phyloP scores from a whole-genome alignment of 2,888 invertebrate species.

The Cyrtodaria siliqua region DNA sequence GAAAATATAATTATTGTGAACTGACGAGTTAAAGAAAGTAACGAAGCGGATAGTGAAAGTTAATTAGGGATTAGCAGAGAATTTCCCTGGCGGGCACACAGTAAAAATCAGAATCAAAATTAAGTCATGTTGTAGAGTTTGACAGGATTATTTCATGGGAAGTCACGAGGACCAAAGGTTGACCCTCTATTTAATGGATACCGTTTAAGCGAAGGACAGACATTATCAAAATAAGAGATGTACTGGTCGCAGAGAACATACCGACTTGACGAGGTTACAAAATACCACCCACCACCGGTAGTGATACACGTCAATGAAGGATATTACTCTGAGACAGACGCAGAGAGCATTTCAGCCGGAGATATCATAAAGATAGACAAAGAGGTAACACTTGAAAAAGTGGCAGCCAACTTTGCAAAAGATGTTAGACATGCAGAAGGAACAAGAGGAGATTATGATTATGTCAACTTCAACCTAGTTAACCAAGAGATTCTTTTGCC shows the following conservation, averaged over 20 bases:
- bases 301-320: slow-evolving; percentile 48
- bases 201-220: no score
- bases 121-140: no score
- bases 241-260: slow-evolving; percentile 45
- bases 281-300: slow-evolving; percentile 34
- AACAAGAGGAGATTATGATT: background rate
- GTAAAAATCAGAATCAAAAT: no score
- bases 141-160: no score
- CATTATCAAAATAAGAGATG: background rate
- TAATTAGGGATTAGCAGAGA: no score
- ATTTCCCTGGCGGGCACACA: no score
- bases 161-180: no score
- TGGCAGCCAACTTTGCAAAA: slow-evolving; percentile 39
- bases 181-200: no score
- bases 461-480: no score
- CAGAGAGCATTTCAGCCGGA: slow-evolving; percentile 46
- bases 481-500: slow-evolving; percentile 18
- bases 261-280: slow-evolving; percentile 36
- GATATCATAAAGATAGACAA: slow-evolving; percentile 49
- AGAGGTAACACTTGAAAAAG: slow-evolving; percentile 33
- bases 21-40: no score
- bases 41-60: no score
- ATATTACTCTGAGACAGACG: slow-evolving; percentile 31
- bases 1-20: no score
- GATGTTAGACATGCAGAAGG: background rate